Conservation (phyloP, 1,140 invertebrate genomes). For the Varroa destructor region DNA sequence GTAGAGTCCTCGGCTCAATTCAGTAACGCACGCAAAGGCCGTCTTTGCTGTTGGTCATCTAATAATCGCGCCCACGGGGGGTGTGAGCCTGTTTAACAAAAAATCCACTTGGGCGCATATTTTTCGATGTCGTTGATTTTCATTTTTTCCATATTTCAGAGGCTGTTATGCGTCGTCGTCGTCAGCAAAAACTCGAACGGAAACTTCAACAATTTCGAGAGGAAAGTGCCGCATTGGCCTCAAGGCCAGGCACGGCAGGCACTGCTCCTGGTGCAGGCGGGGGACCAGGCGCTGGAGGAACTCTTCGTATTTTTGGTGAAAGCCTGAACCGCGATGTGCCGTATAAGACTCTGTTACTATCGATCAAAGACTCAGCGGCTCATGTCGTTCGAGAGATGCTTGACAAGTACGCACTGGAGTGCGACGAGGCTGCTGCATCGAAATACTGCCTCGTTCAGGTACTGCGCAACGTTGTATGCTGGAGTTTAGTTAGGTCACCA, state of each 20-base stretch:
- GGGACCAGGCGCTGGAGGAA: slow-evolving; percentile 52
- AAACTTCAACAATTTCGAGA: slow-evolving; percentile 90
- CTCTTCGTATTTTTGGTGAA: slow-evolving; percentile 94
- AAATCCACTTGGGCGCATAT: no score
- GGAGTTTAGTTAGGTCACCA: no score
- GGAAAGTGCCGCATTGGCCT: slow-evolving; percentile 43
- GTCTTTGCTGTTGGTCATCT: no score
- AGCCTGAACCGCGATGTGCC: slow-evolving; percentile 89
- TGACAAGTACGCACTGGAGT: slow-evolving; percentile 84
- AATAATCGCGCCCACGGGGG: no score
- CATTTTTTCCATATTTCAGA: slow-evolving; percentile 44
- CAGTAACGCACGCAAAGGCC: no score
- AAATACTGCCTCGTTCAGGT: slow-evolving; percentile 92
- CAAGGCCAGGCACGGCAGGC: not conserved
- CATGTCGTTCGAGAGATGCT: slow-evolving; percentile 89
- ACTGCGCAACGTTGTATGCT: slow-evolving; percentile 30
- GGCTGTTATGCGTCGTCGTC: slow-evolving; percentile 85
- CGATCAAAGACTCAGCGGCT: slow-evolving; percentile 75
- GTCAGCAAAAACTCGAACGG: slow-evolving; percentile 93
- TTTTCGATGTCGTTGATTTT: no score
- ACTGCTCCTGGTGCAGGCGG: slow-evolving; percentile 49
- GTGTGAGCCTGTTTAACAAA: no score
- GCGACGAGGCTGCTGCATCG: slow-evolving; percentile 56
- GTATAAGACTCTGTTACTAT: slow-evolving; percentile 91
- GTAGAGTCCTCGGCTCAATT: no score